Base-by-base conservation (phyloP, 2,888 invertebrate species). In the Diarsia brunnea region DNA sequence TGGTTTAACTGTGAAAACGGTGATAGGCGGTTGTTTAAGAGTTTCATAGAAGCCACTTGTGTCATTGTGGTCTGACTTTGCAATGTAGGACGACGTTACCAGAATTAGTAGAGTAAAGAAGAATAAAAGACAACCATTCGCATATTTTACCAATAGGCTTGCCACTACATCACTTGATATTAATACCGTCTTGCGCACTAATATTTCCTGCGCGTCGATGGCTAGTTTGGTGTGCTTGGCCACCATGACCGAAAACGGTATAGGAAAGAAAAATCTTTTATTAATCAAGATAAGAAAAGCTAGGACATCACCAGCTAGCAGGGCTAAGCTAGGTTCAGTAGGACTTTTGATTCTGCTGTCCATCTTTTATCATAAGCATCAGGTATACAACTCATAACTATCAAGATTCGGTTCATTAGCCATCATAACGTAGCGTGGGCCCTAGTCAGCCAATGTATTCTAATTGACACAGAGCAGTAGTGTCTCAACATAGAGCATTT, bases 401-500 rank as follows among this genome's bases (percentile, higher is more conserved):
- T 24, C 19, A 69, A 27, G 8, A 16, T 4, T 31, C 51, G 27
- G 14, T 49, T n/a, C 24, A 63, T 51, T 45, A n/a, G 1, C 11
- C 31, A 55, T n/a, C 47, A 68, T 43, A 53, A 24, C 12, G 14
- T 24, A 63, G 31, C 24, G 12, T 45, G 43, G n/a, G n/a, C 43
- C n/a, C 7, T 51, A n/a, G 2, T 51, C 43, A 0, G 7, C 2
- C 24, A 63, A 63, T 63, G 19, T 27, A 49, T 68, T n/a, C 11
- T 47, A 63, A 47, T 63, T 60, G 43, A 55, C 43, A 49, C 16
- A 66, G 45, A 66, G 53, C 14, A 47, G 24, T 65, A 53, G n/a
- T 51, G 60, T 53, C 21, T 51, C n/a, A 66, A 24, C 14, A n/a
- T 19, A 55, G n/a, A 45, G 19, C n/a, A 64, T 77, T 77, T 19